Conservation (phyloP, 2,113 vertebrate genomes). For the Odocoileus hemionus region DNA sequence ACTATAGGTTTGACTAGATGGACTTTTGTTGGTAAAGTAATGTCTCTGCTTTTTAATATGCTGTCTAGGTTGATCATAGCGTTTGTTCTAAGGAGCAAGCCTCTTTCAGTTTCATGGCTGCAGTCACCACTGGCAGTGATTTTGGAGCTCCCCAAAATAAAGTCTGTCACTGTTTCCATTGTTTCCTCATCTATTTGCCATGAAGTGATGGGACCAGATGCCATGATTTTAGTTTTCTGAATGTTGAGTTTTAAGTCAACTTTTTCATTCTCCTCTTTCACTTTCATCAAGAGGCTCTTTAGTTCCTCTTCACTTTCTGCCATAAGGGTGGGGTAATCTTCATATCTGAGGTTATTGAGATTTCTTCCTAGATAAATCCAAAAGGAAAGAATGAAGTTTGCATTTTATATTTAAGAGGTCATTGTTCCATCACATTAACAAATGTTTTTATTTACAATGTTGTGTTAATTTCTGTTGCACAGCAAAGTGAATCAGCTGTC, state of each 20-base stretch:
- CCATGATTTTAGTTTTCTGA: not conserved
- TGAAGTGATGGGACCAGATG: not conserved
- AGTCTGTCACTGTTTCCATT: not conserved
- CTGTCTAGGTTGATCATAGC: not conserved
- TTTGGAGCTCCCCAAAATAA: not conserved
- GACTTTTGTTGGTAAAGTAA: not conserved
- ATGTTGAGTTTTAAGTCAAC: not conserved
- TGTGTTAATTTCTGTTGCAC: not conserved
- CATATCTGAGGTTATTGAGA: not conserved
- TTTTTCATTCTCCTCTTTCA: not conserved
- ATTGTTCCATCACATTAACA: not conserved
- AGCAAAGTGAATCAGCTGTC: not conserved
- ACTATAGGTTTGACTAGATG: not conserved
- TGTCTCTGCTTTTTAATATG: not conserved
- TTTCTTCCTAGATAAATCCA: not conserved
- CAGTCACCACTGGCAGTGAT: not conserved
- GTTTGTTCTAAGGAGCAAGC: not conserved
- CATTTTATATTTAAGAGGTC: not conserved
- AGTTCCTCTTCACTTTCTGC: not conserved
- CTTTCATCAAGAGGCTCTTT: not conserved
- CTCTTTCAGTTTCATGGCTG: not conserved
- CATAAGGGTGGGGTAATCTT: not conserved
- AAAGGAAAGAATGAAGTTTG: not conserved
- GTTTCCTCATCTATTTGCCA: not conserved
- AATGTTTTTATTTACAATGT: not conserved